Percentiles rank a stretch among this genome's conserved stretches.
These are phyloP conservation scores for Arion vulgaris DNA, from an alignment of 1,140 invertebrate genomes.

Conservation along the genomic window DNA sequence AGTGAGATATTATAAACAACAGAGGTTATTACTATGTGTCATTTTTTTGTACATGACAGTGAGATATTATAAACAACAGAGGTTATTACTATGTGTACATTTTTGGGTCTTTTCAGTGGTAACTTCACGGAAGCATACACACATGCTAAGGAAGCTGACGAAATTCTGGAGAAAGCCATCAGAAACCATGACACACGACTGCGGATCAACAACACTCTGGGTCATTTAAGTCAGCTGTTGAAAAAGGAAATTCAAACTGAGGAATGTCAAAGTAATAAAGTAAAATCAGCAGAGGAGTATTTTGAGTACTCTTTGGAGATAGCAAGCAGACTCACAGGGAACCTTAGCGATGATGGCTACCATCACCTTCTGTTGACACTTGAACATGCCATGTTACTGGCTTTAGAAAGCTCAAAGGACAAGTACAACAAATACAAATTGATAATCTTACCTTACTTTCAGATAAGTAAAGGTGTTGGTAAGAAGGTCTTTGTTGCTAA, in stretches of 20 bases:
- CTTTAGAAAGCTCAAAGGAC: not conserved
- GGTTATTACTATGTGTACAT: too few species aligned
- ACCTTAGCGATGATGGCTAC: not conserved
- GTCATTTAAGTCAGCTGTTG: conserved; percentile 1
- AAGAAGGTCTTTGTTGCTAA: not conserved
- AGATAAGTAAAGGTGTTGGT: not conserved
- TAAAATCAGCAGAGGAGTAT: not conserved
- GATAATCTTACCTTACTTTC: not conserved
- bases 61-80: too few species aligned
- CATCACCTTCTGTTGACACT: not conserved
- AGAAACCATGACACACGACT: not conserved
- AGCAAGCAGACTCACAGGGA: not conserved
- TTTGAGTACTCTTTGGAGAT: not conserved
- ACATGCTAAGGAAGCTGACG: not conserved
- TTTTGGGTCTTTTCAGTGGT: not conserved
- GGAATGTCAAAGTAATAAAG: not conserved
- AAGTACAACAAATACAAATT: not conserved
- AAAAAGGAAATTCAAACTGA: not conserved
- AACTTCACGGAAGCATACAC: not conserved
- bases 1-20: too few species aligned
- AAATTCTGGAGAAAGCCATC: not conserved
- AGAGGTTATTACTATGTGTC: too few species aligned
- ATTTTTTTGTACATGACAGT: too few species aligned
- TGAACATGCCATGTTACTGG: not conserved
- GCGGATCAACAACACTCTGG: not conserved